Evolutionary conservation across 1,140 invertebrate species (phyloP), one percentile per base, ranked within the genome.

Genomic region (Eciton burchellii): DNA sequence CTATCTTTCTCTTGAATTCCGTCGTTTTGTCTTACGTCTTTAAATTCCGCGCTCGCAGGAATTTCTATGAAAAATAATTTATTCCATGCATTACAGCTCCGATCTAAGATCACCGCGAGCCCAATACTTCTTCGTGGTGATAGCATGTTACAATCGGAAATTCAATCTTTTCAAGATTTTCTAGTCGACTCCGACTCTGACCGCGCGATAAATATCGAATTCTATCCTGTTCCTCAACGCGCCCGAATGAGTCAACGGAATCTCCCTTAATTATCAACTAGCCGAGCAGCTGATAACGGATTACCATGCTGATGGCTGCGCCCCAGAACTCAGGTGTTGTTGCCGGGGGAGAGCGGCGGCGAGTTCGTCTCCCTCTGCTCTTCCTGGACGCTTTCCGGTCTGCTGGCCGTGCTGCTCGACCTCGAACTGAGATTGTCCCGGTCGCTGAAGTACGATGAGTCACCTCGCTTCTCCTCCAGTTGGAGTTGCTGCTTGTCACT

Each of bases 391-490:
- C 93, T 94, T 57, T 92, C 92, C 0, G 92, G 91, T 43, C 94
- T 93, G 41, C 93, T 93, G 43, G 94, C 92, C 59, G 94, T 95
- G 63, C 93, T 94, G 76, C 94, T 95, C 60, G 95, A 95, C 86
- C 94, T 93, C 45, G 94, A 95, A 54, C 94, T 95, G 52, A 94
- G 92, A 72, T 95, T 95, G 59, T 95, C 95, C 81, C 95, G 92
- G 87, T 95, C 95, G 81, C 94, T 95, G 84, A 95, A 95, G 87
- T 95, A 95, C 35, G 94, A 95, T 0, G 94, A 95, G 81, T 95
- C 94, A 19, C 94, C 93, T 16, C 94, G 87, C 72, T 95, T 95
- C 49, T 95, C 94, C 41, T 94, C 93, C 47, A 92, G 41, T 21
- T 91, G 90, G 11, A 93, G 84, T 29, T 94, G 91, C 43, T 94